Conservation (phyloP, 1,140 invertebrate species). For the Drosophila jambulina region DNA sequence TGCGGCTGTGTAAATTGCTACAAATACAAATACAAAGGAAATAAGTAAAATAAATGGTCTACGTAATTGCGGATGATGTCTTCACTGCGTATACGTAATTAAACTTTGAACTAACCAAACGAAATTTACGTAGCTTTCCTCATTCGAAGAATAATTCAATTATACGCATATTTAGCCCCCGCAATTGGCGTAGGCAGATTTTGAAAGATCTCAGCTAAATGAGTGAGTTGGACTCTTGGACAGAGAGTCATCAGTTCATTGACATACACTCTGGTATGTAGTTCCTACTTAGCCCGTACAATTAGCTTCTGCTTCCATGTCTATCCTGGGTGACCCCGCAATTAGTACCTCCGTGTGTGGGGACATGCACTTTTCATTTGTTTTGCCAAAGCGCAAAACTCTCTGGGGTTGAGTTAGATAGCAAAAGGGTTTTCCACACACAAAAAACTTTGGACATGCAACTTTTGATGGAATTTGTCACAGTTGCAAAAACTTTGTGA, state of each 20-base stretch:
- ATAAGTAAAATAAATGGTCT: conserved; percentile 14
- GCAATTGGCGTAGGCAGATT: conserved; percentile 45
- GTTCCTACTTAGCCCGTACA: conserved; percentile 40
- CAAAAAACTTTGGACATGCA: conserved; percentile 58
- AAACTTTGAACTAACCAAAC: conserved; percentile 66
- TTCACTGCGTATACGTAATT: conserved; percentile 70
- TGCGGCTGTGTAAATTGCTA: conserved; percentile 87
- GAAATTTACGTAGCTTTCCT: conserved; percentile 20
- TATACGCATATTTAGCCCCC: conserved; percentile 35
- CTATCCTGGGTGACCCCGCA: conserved; percentile 49
- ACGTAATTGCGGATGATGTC: conserved; percentile 38
- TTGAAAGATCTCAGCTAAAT: conserved; percentile 17
- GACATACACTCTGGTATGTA: conserved; percentile 41
- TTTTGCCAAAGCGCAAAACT: conserved; percentile 22
- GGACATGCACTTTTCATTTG: conserved; percentile 52
- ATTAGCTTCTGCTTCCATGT: conserved; percentile 48
- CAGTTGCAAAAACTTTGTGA: conserved; percentile 11
- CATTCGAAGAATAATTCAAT: conserved; percentile 61
- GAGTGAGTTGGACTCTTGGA: conserved; percentile 1
- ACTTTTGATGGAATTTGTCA: conserved; percentile 43
- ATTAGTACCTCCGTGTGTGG: conserved; percentile 38
- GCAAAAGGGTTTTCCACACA: background rate
- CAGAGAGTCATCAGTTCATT: conserved; percentile 48
- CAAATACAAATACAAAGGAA: conserved; percentile 44
- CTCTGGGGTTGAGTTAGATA: conserved; percentile 7